Evolutionary conservation across 2,797 vertebrate species (phyloP).

Genomic region (Melanogrammus aeglefinus): DNA sequence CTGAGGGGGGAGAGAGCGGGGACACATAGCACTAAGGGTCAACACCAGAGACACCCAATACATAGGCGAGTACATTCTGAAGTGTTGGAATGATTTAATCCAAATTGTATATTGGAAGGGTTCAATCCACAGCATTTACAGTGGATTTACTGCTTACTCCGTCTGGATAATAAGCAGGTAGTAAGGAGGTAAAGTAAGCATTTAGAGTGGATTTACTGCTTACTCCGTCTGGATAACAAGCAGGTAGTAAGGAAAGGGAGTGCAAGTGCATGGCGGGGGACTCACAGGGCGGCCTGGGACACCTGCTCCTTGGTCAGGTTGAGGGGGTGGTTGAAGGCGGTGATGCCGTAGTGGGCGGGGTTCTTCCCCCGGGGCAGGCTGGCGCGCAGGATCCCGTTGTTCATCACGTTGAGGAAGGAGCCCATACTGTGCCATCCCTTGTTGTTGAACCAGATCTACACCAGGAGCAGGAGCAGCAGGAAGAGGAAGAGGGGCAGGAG

Average conservation of each 20-base stretch:
- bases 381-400: slow-evolving; percentile 90
- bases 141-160: background rate
- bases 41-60: background rate
- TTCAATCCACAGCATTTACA: background rate
- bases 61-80: background rate
- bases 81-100: background rate
- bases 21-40: background rate
- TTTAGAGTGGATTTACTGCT: background rate
- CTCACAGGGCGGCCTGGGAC: slow-evolving; percentile 95
- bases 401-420: slow-evolving; percentile 94
- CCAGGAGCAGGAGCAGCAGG: slow-evolving; percentile 9
- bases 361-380: slow-evolving; percentile 80
- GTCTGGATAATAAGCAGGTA: background rate
- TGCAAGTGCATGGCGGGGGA: background rate
- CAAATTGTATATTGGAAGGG: background rate
- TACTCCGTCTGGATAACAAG: background rate
- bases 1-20: slow-evolving; percentile 59
- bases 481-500: background rate
- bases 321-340: slow-evolving; percentile 90
- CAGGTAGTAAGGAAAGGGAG: background rate
- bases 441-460: slow-evolving; percentile 98
- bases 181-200: background rate
- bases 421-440: slow-evolving; percentile 97
- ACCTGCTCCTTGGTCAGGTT: slow-evolving; percentile 98
- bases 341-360: slow-evolving; percentile 84